phyloP scores from a whole-genome alignment of 1,140 invertebrate species.

The Wiebesia pumilae region DNA sequence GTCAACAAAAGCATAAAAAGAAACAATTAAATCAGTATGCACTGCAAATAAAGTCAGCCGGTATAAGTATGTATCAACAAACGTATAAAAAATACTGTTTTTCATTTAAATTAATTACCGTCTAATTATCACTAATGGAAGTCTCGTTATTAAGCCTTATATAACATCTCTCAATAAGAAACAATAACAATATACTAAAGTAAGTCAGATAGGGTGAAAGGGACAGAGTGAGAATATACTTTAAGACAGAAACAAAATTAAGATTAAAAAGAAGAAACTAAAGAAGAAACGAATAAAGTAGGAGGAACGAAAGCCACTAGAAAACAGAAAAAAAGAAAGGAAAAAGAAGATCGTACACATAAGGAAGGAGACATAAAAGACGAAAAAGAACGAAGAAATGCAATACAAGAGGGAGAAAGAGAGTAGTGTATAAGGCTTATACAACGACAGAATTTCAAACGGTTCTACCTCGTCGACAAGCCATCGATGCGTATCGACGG shows the following conservation, averaged over 20 bases:
- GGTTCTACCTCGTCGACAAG: constrained; percentile 49
- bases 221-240: neutral
- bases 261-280: constrained; percentile 7
- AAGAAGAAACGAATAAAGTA: constrained; percentile 9
- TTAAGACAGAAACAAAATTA: neutral
- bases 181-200: constrained; percentile 17
- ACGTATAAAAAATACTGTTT: too few relatives aligned
- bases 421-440: constrained; percentile 19
- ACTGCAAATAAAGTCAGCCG: neutral
- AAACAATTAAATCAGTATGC: neutral
- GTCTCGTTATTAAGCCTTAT: constrained; percentile 43
- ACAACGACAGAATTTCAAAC: constrained; percentile 49
- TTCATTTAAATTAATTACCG: constrained; percentile 39
- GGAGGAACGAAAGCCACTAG: neutral
- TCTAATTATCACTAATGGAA: constrained; percentile 27
- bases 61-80: too few relatives aligned
- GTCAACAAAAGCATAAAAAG: neutral
- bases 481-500: constrained; percentile 59
- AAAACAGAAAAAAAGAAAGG: neutral
- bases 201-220: neutral
- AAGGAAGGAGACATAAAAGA: constrained; percentile 23
- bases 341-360: constrained; percentile 1
- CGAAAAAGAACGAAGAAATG: neutral
- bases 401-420: neutral
- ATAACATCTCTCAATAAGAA: neutral